Percentiles rank a stretch among this genome's conserved stretches.
These are phyloP conservation scores for Perodicticus potto DNA, from an alignment of 2,797 vertebrate genomes.

Conservation along the genomic window DNA sequence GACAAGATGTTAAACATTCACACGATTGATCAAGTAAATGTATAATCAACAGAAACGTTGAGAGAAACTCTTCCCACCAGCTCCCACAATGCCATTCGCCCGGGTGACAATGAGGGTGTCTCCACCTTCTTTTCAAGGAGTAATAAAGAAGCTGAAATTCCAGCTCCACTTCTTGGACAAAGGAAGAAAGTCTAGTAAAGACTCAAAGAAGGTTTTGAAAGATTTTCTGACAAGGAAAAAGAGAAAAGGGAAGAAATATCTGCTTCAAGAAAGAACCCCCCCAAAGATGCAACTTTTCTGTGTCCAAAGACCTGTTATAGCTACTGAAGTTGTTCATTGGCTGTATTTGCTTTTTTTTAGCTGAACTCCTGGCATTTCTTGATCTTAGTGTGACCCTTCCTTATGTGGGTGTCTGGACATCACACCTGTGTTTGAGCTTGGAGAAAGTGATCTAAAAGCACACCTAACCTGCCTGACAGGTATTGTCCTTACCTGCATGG, in stretches of 20 bases:
- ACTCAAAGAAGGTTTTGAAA: neutral
- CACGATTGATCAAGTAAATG: neutral
- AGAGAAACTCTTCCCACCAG: neutral
- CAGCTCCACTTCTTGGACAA: neutral
- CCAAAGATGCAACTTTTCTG: neutral
- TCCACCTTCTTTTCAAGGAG: neutral
- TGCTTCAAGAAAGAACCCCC: neutral
- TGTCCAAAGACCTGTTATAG: neutral
- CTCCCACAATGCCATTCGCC: too few relatives aligned
- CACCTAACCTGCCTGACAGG: constrained; percentile 39
- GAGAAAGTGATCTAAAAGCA: neutral
- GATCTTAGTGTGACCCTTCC: neutral
- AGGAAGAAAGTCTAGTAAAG: neutral
- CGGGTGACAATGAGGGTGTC: fast-evolving
- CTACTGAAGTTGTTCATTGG: neutral
- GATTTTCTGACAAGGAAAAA: constrained; percentile 11
- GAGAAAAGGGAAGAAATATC: neutral
- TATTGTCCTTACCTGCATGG: neutral
- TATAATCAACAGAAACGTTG: neutral
- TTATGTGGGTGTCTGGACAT: neutral
- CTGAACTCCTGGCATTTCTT: neutral
- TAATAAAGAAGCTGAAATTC: neutral
- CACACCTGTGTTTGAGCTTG: neutral
- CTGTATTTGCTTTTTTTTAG: neutral
- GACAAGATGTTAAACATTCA: neutral